These are phyloP conservation scores for Nipponacmea schrenckii DNA, from an alignment of 2,888 invertebrate genomes.

Conservation along the genomic window DNA sequence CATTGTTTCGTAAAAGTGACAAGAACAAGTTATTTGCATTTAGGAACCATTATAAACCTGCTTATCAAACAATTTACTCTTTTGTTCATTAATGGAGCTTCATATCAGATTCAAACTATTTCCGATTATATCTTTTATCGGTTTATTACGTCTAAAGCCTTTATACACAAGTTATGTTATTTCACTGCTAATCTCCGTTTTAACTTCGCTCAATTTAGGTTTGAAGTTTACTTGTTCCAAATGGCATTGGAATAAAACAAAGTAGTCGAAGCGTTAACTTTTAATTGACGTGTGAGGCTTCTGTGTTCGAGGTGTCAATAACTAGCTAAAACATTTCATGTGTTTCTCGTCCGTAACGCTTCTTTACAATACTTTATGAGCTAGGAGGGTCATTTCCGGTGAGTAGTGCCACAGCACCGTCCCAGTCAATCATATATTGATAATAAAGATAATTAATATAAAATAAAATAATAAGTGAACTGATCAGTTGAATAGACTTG, in stretches of 20 bases:
- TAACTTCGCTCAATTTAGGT: neutral
- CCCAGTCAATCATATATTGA: conserved; percentile 1
- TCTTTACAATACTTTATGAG: neutral
- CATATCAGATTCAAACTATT: conserved; percentile 4
- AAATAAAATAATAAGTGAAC: neutral
- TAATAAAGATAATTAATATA: conserved; percentile 4
- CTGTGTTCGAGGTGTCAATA: conserved; percentile 7
- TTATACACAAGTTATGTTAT: neutral
- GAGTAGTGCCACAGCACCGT: neutral
- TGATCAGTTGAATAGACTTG: neutral
- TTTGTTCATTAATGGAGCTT: conserved; percentile 4
- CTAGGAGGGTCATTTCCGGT: conserved; percentile 8
- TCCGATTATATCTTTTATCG: conserved; percentile 4
- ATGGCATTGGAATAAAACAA: conserved; percentile 1
- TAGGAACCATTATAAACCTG: conserved; percentile 22
- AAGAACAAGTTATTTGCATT: conserved; percentile 29
- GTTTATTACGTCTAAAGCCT: conserved; percentile 2
- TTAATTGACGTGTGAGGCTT: neutral
- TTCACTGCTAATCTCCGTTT: conserved; percentile 4
- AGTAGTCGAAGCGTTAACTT: neutral
- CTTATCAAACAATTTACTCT: conserved; percentile 1
- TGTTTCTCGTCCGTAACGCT: neutral
- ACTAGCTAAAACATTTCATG: neutral
- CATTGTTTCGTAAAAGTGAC: conserved; percentile 26
- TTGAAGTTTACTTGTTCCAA: neutral